Evolutionary conservation across 2,113 vertebrate genomes (phyloP), one percentile per base, ranked within the genome.

Genomic region (Pelvicachromis taeniatus): DNA sequence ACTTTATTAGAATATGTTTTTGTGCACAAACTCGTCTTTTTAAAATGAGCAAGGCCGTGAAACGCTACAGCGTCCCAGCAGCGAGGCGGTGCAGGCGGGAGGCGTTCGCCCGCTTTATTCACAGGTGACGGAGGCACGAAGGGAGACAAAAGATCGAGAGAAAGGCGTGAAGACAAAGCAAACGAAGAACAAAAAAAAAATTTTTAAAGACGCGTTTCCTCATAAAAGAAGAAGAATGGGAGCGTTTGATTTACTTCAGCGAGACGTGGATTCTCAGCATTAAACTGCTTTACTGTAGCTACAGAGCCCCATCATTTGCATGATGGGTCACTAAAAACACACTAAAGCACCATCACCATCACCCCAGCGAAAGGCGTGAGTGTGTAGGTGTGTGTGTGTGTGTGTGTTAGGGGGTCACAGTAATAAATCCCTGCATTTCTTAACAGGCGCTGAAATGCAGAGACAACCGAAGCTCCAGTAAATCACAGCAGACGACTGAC

Each of bases 371-470:
- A 19, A 48, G 17, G 14, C 29, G 65, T 70, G 63, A 16, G 38
- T 29, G 55, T 35, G 7, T 12, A 4, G 50, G 40, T 59, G 33
- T 85, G 50, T 52, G 52, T 10, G 2, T 50, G 61, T 42, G 10
- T 42, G 10, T 42, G 7, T 29, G 14, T 59, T 19, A 11, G 13
- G 38, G 68, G 75, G 81, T 56, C 65, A 33, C 63, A 16, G 63
- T 55, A 31, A 86, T 93, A 91, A 92, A 93, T 92, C 80, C 42
- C 56, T 88, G 40, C 53, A 73, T 87, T 87, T 91, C 75, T 89
- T 90, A 91, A 89, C 90, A 85, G 82, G 75, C 88, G 42, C 77
- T 90, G 81, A 91, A 90, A 93, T 81, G 88, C 87, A 88, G 81
- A 83, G 87, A 91, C 89, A 87, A 88, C 10, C 75, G 4, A 38